Conservation (phyloP, 2,888 invertebrate species). For the Papilio elwesi region DNA sequence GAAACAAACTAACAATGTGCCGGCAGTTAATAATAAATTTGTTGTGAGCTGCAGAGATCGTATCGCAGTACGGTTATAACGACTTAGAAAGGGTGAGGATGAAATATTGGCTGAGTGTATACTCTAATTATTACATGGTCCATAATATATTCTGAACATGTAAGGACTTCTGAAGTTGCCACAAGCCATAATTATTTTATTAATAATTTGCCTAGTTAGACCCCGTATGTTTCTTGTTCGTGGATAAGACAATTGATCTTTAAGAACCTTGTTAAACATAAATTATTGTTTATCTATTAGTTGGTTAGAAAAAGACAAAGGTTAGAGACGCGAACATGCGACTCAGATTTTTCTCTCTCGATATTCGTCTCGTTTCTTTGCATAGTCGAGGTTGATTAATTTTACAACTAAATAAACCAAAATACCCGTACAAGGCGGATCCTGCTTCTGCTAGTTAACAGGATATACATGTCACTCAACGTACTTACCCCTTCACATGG, state of each 20-base stretch:
- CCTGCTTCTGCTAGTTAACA: too few species aligned
- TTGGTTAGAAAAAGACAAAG: too few species aligned
- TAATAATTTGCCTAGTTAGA: not conserved
- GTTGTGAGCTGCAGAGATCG: slow-evolving; percentile 12
- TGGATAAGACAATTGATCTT: not conserved
- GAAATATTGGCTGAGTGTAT: slow-evolving; percentile 13
- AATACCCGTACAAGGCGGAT: too few species aligned
- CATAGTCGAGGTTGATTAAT: too few species aligned
- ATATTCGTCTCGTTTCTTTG: too few species aligned
- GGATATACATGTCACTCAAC: too few species aligned
- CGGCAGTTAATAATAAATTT: slow-evolving; percentile 15
- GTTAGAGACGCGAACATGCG: too few species aligned
- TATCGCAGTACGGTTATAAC: slow-evolving; percentile 16
- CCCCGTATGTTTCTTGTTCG: not conserved
- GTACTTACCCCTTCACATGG: too few species aligned
- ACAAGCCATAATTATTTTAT: slow-evolving; percentile 13
- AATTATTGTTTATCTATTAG: too few species aligned
- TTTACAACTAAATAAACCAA: too few species aligned
- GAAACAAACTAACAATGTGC: slow-evolving; percentile 5
- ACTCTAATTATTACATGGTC: slow-evolving; percentile 30
- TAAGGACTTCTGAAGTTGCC: slow-evolving; percentile 19
- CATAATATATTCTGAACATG: slow-evolving; percentile 26
- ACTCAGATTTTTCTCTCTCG: too few species aligned
- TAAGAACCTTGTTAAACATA: not conserved
- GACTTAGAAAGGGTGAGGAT: slow-evolving; percentile 13